Evolutionary conservation across 2,113 vertebrate genomes (phyloP), one percentile per base, ranked within the genome.

Genomic region (Siniperca chuatsi): DNA sequence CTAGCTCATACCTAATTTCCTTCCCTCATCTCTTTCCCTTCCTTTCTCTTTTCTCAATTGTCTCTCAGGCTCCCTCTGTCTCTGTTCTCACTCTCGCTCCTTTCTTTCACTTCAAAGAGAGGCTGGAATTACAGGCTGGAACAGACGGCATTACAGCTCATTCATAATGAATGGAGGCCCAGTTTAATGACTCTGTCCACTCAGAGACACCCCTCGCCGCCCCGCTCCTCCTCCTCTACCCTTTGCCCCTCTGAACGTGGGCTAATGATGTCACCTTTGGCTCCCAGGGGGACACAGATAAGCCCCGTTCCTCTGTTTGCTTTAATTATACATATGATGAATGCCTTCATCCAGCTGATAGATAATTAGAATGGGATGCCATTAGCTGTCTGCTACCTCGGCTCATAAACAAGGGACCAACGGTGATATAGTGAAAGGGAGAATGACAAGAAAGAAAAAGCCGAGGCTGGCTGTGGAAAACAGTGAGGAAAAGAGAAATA

Each of bases 161-260:
- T 94, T 90, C 89, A 91, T 94, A 89, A 94, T 93, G 88, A 91
- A 94, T 91, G 90, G 87, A 91, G 83, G 80, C 77, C 79, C 67
- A 12, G 66, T 90, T 89, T 91, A 92, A 94, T 89, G 92, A 90
- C 85, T 92, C 85, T 29, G 79, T 91, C 93, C 92, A 88, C 71
- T 80, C 66, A 13, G 67, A 79, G 71, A 86, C 75, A 66, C 76
- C 82, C 71, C 80, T 61, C 48, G 4, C 46, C 1, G 4, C 82
- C 77, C 73, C 8, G 1, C 57, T 77, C 86, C 83, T 80, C 81
- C 79, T 33, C 48, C 76, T 33, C 35, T 20, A 37, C 84, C 73
- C 64, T 40, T 7, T 50, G 72, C 66, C 58, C 66, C 67, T 85
- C 74, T 84, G 83, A 85, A 91, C 87, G 1, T 25, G 83, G 91